Evolutionary conservation across 2,888 invertebrate genomes (phyloP), one percentile per base, ranked within the genome.

Genomic region (Leptothorax acervorum): DNA sequence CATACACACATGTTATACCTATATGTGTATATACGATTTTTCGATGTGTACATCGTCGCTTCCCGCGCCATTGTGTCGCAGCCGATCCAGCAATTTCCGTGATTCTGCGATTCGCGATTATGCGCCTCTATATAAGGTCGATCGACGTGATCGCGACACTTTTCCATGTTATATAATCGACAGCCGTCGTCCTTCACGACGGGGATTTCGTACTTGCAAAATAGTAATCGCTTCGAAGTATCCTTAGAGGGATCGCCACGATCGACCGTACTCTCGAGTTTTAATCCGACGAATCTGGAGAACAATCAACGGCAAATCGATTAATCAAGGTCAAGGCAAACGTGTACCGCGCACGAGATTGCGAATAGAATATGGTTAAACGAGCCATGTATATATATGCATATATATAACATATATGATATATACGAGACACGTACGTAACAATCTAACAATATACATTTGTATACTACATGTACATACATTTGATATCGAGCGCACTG

Each of bases 401-500:
- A 31, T 23, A 82, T 31, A 82, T 12, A 81, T 3, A 53, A 75
- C 42, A 82, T 42, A 55, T 42, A 82, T 63, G 55, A 82, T 65
- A 78, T 65, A 82, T 45, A 48, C 66, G 11, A 68, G 28, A 76
- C 53, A 74, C 63, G n/a, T 82, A 74, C 63, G 42, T 42, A 42
- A 82, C 68, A 60, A 48, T 23, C 23, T 23, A 23, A 23, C 23
- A 23, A 23, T 23, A 23, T 79, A 73, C 63, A 82, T 82, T 65
- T 82, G 82, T 79, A 82, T 79, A 82, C 55, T 63, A 65, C 81
- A 82, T 82, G 81, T 82, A 82, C 82, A 82, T 82, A 79, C 9
- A 82, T 81, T 75, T 82, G 63, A 82, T 79, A 82, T 53, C 48
- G 75, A 79, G 57, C 74, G n/a, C 48, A 66, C n/a, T 23, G 18